A percentile compares a stretch with the other conserved stretches of the same genome.
phyloP scores from a whole-genome alignment of 2,888 invertebrate species.

The Arenicola marina region DNA sequence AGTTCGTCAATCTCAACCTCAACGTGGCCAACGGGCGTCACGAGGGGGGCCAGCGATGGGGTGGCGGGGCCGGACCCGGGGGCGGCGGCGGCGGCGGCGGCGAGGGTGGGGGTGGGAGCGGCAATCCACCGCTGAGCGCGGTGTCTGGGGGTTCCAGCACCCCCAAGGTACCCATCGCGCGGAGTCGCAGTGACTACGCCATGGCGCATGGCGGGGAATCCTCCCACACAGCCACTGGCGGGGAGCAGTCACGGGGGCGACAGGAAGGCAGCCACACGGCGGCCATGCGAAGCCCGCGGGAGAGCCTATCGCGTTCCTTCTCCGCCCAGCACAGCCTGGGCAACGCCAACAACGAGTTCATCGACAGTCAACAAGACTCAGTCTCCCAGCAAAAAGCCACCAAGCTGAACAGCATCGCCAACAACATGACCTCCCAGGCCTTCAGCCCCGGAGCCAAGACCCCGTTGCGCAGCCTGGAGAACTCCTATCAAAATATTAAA shows the following conservation, averaged over 20 bases:
- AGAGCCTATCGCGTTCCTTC: background rate
- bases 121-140: background rate
- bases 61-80: background rate
- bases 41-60: background rate
- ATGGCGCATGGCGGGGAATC: background rate
- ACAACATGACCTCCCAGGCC: constrained; percentile 54
- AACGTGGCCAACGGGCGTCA: background rate
- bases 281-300: background rate
- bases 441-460: constrained; percentile 44
- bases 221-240: background rate
- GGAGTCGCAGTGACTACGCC: background rate
- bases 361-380: background rate
- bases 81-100: background rate
- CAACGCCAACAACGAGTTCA: background rate
- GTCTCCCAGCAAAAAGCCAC: constrained; percentile 10
- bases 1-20: background rate
- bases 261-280: background rate
- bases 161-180: background rate
- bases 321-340: background rate
- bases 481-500: constrained; percentile 58
- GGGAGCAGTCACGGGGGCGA: background rate
- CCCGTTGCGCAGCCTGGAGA: constrained; percentile 52
- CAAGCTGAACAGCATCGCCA: constrained; percentile 42
- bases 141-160: background rate
- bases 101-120: background rate